Base-by-base conservation (phyloP, 2,113 vertebrate genomes). In the Rhinoderma darwinii region DNA sequence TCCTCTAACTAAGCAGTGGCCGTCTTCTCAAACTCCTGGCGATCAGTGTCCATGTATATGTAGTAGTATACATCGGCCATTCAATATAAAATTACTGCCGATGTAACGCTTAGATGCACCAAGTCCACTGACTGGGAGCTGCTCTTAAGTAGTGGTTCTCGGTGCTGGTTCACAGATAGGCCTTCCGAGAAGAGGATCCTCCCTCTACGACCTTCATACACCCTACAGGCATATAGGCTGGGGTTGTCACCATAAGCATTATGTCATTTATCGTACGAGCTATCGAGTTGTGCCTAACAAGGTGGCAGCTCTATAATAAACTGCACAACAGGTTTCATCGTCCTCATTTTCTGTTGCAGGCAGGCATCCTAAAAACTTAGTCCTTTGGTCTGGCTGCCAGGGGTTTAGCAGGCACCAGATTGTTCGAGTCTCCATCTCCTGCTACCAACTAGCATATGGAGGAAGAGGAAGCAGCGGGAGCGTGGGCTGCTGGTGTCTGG, bases 331-430 rank as follows among this genome's bases (percentile, higher is more conserved):
- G 12, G 30, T 68, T 20, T 35, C 30, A 68, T 72, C 5, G 4
- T 25, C 18, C 37, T 72, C 7, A 72, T 11, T 39, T 72, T 39
- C 68, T 72, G 35, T 41, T 72, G 35, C 35, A 10, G 35, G 68
- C 37, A 41, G 68, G 3, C 35, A 25, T 72, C 35, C 39, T 41
- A 41, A 41, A n/a, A 72, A 72, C 37, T 20, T 39, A 25, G 37
- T 37, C 22, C 68, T 72, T 25, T 72, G 68, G 35, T 41, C 18
- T 72, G 8, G 7, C 35, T 72, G 68, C 68, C 35, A 72, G 68
- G 68, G 68, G 41, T 72, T 72, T 41, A 41, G 68, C 35, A 72
- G 68, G 37, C 35, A 72, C 68, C 68, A 72, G 68, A 72, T 72
- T 72, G 68, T 72, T 72, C 5, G 63, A 72, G 68, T 30, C 37